Base-by-base conservation (phyloP, 2,888 invertebrate species). In the Aporophyla nigra region DNA sequence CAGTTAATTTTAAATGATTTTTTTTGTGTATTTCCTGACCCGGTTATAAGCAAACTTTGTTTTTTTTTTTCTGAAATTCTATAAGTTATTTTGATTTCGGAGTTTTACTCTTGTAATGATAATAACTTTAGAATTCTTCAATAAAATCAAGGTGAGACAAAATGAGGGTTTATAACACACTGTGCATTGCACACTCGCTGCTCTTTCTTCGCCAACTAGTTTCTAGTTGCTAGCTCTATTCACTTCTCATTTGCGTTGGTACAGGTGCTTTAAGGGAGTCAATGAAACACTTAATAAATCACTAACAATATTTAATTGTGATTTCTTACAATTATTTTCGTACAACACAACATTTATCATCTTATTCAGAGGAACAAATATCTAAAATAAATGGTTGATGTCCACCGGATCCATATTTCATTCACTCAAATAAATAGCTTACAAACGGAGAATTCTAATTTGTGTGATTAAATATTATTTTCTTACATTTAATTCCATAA, bases 271-370 rank as follows among this genome's bases (percentile, higher is more conserved):
- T 12, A 21, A 51, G 9, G 27, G 24, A 6, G 12, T 40, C 76
- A 77, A 88, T 86, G 5, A 89, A 80, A 85, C 85, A 84, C 89
- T 76, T 62, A 74, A 65, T 85, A 83, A 89, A 90, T 93, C 90
- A 92, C 93, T 93, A 94, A 93, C 94, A 93, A 92, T 93, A 93
- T 94, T 94, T 93, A 92, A 93, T 93, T 93, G 93, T 93, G 94
- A 93, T 92, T 92, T 88, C 92, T 92, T 93, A 93, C 89, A 92
- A 87, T 92, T 92, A 91, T 86, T 87, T 33, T 88, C 89, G 89
- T 92, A 93, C 92, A 92, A 93, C 93, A 93, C 91, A 93, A 93
- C 90, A 91, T 91, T 90, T 89, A 92, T 87, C 88, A 88, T 89
- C 77, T 74, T 83, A 86, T 78, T 83, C 80, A 78, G 87, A 88